These are phyloP conservation scores for Cacoxenus indagator DNA, from an alignment of 2,888 invertebrate genomes.

Conservation along the genomic window DNA sequence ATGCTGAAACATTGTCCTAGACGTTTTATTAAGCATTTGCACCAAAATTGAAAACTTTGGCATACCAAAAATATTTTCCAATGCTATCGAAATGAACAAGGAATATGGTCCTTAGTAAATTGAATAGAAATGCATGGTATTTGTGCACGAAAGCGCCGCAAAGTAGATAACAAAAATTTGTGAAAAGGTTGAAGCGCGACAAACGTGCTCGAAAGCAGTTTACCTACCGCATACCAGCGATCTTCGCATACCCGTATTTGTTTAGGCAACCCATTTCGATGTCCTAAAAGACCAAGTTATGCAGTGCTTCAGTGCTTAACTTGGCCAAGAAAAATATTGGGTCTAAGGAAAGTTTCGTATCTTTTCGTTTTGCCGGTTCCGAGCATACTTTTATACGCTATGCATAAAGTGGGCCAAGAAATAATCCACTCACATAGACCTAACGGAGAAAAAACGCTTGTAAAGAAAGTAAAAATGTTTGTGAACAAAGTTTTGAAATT, in stretches of 20 bases:
- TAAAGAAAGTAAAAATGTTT: conserved; percentile 14
- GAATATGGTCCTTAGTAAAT: background rate
- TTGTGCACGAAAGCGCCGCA: background rate
- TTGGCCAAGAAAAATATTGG: conserved; percentile 2
- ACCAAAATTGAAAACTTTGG: background rate
- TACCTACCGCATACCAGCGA: background rate
- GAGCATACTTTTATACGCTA: background rate
- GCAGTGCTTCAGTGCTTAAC: background rate
- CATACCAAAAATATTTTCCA: background rate
- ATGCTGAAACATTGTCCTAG: background rate
- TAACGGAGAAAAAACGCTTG: background rate
- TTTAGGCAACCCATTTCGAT: background rate
- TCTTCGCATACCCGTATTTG: background rate
- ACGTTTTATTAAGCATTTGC: background rate
- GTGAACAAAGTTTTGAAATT: conserved; percentile 17
- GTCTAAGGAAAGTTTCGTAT: background rate
- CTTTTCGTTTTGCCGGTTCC: background rate
- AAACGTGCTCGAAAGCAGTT: conserved; percentile 2
- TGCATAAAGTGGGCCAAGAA: conserved; percentile 16
- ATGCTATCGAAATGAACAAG: background rate
- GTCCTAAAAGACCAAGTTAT: background rate
- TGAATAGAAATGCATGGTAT: conserved; percentile 3
- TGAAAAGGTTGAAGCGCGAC: conserved; percentile 4
- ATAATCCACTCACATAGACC: background rate
- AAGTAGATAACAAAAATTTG: background rate